phyloP scores from a whole-genome alignment of 2,888 invertebrate genomes.

The Ophion ventricosus region DNA sequence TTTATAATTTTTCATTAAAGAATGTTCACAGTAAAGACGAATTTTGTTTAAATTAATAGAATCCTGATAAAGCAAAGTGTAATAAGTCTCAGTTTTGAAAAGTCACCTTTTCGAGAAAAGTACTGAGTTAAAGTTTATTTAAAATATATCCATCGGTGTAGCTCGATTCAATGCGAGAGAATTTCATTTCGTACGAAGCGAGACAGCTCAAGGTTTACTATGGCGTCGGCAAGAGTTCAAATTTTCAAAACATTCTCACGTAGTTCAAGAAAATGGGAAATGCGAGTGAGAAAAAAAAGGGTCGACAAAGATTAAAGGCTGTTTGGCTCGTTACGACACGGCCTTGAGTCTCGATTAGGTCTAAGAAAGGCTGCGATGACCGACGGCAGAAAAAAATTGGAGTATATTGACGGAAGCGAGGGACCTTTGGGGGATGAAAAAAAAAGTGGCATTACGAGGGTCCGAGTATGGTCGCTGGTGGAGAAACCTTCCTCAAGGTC shows the following conservation, averaged over 20 bases:
- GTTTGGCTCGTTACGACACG: slow-evolving; percentile 64
- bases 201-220: too few species aligned
- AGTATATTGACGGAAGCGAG: slow-evolving; percentile 79
- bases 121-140: not conserved
- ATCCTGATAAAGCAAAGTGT: too few species aligned
- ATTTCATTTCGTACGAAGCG: not conserved
- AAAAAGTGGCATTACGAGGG: slow-evolving; percentile 70
- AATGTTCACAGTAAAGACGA: too few species aligned
- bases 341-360: slow-evolving; percentile 71
- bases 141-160: not conserved
- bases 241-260: slow-evolving; percentile 10
- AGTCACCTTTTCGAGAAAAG: not conserved
- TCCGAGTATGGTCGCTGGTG: slow-evolving; percentile 59
- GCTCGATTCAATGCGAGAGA: not conserved
- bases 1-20: too few species aligned
- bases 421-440: slow-evolving; percentile 68
- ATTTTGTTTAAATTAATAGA: too few species aligned
- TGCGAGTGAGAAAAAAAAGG: slow-evolving; percentile 5
- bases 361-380: slow-evolving; percentile 58
- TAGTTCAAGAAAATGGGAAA: not conserved
- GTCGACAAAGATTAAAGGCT: slow-evolving; percentile 45
- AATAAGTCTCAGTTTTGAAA: not conserved
- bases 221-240: not conserved
- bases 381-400: slow-evolving; percentile 77
- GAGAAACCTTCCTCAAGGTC: slow-evolving; percentile 44